Base-by-base conservation (phyloP, 1,140 invertebrate genomes). In the Myzus persicae region DNA sequence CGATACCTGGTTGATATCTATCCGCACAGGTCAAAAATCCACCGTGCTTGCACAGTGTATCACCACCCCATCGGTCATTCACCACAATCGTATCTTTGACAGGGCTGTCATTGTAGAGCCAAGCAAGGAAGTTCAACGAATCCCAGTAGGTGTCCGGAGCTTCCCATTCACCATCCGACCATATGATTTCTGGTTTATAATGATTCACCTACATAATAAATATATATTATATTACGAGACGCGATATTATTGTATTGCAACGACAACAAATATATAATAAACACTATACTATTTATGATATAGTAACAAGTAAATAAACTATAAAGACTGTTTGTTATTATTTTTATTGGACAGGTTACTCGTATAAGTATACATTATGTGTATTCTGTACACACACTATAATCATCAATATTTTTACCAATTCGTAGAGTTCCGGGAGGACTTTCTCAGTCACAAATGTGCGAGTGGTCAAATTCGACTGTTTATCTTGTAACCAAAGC, bases 31-130 rank as follows among this genome's bases (percentile, higher is more conserved):
- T 99, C 93, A 97, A 97, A 95, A 98, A 98, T 94, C 97, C 98
- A 42, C 99, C 99, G 95, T 99, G 98, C 94, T 97, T 96, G 94
- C 98, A 99, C 2, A 96, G 95, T 4, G 96, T 97, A 81, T 96
- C 96, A 51, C 94, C 95, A 9, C 99, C 98, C 94, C 94, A 95
- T n/a, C 94, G 82, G 95, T 98, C 98, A 95, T 99, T 99, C 0
- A 97, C 97, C 1, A 99, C 98, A 20, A 99, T 96, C 14, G 96
- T 97, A 91, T 99, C 97, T 94, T 97, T 97, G 0, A 99, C 98
- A 2, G 99, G 98, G 95, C 98, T 99, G 18, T 98, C 97, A 95
- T 99, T 99, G 94, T 99, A 99, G 1, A 99, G 95, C 98, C 98
- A 99, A 20, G 98, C 97, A 5, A 99, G 95, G 94, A 98, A 97